A percentile compares a stretch with the other conserved stretches of the same genome.
phyloP scores from a whole-genome alignment of 2,797 vertebrate species.

The Pelobates cultripes region DNA sequence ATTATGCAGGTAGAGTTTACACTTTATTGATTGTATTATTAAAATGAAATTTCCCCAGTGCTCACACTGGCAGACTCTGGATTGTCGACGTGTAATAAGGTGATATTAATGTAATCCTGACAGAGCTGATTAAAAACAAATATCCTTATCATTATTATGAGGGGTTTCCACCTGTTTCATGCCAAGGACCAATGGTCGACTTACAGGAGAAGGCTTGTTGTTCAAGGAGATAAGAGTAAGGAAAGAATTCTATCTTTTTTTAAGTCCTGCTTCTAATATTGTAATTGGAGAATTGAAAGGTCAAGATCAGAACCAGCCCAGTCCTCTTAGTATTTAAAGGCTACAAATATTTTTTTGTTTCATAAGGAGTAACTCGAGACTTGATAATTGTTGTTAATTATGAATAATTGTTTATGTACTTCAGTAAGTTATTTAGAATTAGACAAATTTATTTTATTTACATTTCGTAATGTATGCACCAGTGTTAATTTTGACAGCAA shows the following conservation, averaged over 20 bases:
- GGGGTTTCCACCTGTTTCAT: conserved; percentile 2
- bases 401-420: too few species aligned
- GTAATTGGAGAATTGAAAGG: background rate
- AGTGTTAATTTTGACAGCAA: too few species aligned
- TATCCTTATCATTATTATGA: background rate
- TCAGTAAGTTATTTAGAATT: too few species aligned
- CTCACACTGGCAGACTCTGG: background rate
- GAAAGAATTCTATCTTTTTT: background rate
- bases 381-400: too few species aligned
- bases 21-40: background rate
- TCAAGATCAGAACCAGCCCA: too few species aligned
- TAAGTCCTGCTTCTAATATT: background rate
- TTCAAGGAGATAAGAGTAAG: background rate
- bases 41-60: background rate
- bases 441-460: too few species aligned
- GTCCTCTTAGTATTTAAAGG: too few species aligned
- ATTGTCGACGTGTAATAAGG: conserved; percentile 19
- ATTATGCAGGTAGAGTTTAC: background rate
- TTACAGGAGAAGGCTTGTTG: background rate
- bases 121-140: conserved; percentile 21
- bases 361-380: too few species aligned
- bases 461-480: too few species aligned
- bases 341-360: too few species aligned
- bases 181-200: background rate
- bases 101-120: conserved; percentile 1